A percentile compares a stretch with the other conserved stretches of the same genome.
Evolutionary conservation across 2,888 invertebrate genomes (phyloP).

Genomic region (Dermolepida albohirtum): DNA sequence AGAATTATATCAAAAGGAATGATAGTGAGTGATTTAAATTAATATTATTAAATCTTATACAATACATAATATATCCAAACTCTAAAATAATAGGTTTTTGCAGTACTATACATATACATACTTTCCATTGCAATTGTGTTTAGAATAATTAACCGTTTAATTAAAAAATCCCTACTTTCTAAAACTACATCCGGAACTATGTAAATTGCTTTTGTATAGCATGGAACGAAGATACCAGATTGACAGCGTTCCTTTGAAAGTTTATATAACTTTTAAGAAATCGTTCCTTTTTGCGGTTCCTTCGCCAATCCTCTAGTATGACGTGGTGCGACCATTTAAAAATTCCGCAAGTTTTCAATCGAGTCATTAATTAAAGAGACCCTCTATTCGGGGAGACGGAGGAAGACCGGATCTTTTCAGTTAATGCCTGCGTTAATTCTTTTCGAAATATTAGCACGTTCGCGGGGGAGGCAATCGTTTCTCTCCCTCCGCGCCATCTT

Average conservation of each 20-base stretch:
- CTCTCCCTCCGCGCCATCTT: too few relatives aligned
- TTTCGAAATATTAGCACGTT: conserved; percentile 50
- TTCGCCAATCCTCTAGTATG: conserved; percentile 3
- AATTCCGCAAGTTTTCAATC: conserved; percentile 59
- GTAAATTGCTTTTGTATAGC: conserved; percentile 10
- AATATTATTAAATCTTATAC: too few relatives aligned
- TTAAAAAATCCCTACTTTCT: not conserved
- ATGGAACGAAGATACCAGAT: conserved; percentile 2
- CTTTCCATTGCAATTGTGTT: too few relatives aligned
- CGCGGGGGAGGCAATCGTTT: not conserved
- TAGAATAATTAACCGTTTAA: conserved; percentile 5
- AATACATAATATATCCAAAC: too few relatives aligned
- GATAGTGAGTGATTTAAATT: too few relatives aligned
- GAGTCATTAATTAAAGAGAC: conserved; percentile 61
- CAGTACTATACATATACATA: too few relatives aligned
- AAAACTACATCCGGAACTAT: conserved; percentile 6
- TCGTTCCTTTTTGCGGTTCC: not conserved
- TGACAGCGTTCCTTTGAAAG: conserved; percentile 1
- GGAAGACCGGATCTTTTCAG: conserved; percentile 34
- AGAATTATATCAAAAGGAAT: too few relatives aligned
- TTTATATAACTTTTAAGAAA: conserved; percentile 17
- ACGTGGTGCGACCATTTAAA: conserved; percentile 36
- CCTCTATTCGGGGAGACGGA: conserved; percentile 48
- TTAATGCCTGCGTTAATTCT: conserved; percentile 61
- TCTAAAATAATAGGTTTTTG: too few relatives aligned